These are phyloP conservation scores for Chelonus insularis DNA, from an alignment of 1,140 invertebrate species.

Conservation along the genomic window DNA sequence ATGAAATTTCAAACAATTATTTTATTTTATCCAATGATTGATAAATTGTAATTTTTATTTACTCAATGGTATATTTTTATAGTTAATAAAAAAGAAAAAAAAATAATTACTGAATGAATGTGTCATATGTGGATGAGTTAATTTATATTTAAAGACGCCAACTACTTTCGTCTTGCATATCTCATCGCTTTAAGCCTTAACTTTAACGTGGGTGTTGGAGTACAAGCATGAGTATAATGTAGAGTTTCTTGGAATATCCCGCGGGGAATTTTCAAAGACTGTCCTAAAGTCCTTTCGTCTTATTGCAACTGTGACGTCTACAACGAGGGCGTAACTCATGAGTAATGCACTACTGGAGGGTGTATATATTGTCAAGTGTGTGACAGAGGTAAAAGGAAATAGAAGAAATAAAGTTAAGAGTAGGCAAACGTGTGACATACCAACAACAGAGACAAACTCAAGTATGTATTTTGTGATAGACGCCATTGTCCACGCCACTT, in stretches of 20 bases:
- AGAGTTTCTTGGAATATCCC: conserved; percentile 26
- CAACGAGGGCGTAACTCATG: conserved; percentile 19
- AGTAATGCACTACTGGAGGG: conserved; percentile 19
- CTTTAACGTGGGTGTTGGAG: not conserved
- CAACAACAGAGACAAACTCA: not conserved
- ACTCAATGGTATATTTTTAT: not conserved
- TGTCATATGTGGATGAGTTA: not conserved
- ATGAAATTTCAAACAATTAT: not conserved
- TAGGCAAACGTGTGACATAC: conserved; percentile 1
- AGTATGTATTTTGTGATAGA: not conserved
- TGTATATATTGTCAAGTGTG: conserved; percentile 17
- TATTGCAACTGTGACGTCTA: conserved; percentile 10
- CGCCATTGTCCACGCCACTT: not conserved
- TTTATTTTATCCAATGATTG: not conserved
- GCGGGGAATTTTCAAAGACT: conserved; percentile 26
- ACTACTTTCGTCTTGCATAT: not conserved
- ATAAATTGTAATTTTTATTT: not conserved
- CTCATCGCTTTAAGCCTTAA: conserved; percentile 22
- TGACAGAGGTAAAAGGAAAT: not conserved
- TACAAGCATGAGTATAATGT: not conserved
- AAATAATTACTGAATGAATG: not conserved
- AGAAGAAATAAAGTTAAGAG: conserved; percentile 1
- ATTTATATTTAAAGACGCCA: conserved; percentile 4
- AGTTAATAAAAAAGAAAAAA: not conserved
- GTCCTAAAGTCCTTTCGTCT: conserved; percentile 19